phyloP scores from a whole-genome alignment of 2,113 vertebrate genomes.

The Megaceryle maxima region DNA sequence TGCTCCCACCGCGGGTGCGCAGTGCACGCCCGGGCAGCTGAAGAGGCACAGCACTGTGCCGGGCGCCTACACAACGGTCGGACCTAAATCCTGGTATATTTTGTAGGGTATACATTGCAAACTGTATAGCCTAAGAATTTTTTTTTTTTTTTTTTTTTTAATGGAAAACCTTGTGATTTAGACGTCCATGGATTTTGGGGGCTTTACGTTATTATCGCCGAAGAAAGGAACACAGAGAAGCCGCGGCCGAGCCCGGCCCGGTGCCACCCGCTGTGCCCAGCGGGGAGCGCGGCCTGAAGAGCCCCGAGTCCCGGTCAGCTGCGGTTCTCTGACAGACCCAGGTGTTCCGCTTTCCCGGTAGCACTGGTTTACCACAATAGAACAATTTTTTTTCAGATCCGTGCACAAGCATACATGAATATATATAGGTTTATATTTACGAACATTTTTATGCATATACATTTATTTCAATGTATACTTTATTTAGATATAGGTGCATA shows the following conservation, averaged over 20 bases:
- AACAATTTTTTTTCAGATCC: not conserved
- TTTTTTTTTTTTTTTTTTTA: not conserved
- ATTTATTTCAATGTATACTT: not conserved
- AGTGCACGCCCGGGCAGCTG: not conserved
- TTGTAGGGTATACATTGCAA: no score
- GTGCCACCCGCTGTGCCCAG: not conserved
- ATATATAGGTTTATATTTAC: not conserved
- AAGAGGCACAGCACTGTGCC: not conserved
- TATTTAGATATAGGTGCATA: not conserved
- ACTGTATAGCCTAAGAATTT: fast-evolving
- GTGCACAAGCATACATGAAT: not conserved
- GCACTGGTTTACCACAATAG: not conserved
- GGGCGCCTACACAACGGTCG: no score
- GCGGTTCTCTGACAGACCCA: not conserved
- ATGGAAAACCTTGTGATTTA: not conserved
- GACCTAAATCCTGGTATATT: not conserved
- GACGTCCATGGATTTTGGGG: fast-evolving
- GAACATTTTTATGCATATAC: not conserved
- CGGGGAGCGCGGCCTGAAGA: no score
- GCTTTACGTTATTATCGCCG: not conserved
- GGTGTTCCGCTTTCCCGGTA: not conserved
- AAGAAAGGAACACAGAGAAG: not conserved
- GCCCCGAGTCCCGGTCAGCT: not conserved
- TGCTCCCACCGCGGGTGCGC: not conserved
- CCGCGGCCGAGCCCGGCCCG: not conserved